phyloP scores from a whole-genome alignment of 1,140 invertebrate genomes.

The Drosophila setifemur region DNA sequence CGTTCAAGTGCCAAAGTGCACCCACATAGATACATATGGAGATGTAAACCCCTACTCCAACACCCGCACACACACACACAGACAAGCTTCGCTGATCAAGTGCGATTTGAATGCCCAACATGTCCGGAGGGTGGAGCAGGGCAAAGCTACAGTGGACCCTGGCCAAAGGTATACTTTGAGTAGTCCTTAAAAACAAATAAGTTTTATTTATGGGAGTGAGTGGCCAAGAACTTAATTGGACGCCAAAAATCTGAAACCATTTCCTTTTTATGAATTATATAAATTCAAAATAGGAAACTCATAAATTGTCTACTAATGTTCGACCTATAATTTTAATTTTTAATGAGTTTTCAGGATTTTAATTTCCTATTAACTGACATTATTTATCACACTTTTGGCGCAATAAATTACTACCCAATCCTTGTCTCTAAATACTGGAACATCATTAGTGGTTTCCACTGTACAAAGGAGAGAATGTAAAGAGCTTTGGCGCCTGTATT shows the following conservation, averaged over 20 bases:
- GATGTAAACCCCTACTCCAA: no score
- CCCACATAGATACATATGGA: background rate
- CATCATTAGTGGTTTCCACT: conserved; percentile 12
- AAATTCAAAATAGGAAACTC: no score
- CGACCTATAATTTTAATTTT: no score
- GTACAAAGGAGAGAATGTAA: conserved; percentile 16
- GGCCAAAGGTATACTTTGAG: no score
- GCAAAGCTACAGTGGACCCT: conserved; percentile 5
- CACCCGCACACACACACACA: background rate
- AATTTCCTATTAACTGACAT: no score
- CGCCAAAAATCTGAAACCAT: no score
- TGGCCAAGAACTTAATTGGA: no score
- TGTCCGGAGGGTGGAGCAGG: conserved; percentile 10
- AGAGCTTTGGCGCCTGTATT: conserved; percentile 25
- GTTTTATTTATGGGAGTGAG: no score
- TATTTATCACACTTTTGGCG: background rate
- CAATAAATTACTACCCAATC: background rate
- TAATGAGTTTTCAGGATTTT: no score
- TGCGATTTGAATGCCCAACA: conserved; percentile 60
- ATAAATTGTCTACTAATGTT: no score
- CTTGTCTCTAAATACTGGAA: no score
- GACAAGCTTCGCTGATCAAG: conserved; percentile 42
- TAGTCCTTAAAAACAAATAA: background rate
- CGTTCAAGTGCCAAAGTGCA: conserved; percentile 39
- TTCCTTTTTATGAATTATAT: no score